Evolutionary conservation across 2,888 invertebrate species (phyloP), one percentile per base, ranked within the genome.

Genomic region (Mesoligia furuncula): DNA sequence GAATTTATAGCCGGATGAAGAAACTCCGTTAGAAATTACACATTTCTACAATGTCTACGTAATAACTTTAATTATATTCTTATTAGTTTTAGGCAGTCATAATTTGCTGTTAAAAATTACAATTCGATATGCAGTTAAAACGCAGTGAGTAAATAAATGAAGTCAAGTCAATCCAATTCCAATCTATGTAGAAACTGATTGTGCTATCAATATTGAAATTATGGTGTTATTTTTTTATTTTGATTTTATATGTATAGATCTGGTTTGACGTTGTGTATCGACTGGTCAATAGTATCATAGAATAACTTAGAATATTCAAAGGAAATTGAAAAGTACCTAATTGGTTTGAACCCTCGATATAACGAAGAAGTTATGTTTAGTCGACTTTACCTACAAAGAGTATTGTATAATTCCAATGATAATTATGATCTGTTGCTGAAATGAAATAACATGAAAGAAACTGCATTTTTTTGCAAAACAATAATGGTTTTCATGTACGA

Each of bases 31-130:
- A 66, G 0, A 59, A 78, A 68, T 51, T 71, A 51, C 36, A 64
- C 36, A 62, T 59, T 24, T 72, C 15, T 27, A 13, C 24, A 61
- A 57, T 54, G 45, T 57, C 7, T 31, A 1, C 15, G 1, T 57
- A 51, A 62, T 62, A 48, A 61, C 13, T 48, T 51, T 45, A 71
- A 31, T 78, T n/a, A 20, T 48, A 42, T 45, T 24, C 36, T 31
- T 31, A 82, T 77, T 77, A 6, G 39, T 27, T 65, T 57, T 42
- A 51, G 8, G 20, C 42, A n/a, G 51, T 54, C 15, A 36, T 24
- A 68, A 68, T 81, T 27, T 67, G 1, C n/a, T 51, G 81, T 72
- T 71, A 54, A 42, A 71, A 81, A 72, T 31, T 1, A 5, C 45
- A 48, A 77, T 73, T 83, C 11, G 57, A 36, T 36, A 64, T 31